These are phyloP conservation scores for Lochmaea capreae DNA, from an alignment of 2,888 invertebrate genomes.

Conservation along the genomic window DNA sequence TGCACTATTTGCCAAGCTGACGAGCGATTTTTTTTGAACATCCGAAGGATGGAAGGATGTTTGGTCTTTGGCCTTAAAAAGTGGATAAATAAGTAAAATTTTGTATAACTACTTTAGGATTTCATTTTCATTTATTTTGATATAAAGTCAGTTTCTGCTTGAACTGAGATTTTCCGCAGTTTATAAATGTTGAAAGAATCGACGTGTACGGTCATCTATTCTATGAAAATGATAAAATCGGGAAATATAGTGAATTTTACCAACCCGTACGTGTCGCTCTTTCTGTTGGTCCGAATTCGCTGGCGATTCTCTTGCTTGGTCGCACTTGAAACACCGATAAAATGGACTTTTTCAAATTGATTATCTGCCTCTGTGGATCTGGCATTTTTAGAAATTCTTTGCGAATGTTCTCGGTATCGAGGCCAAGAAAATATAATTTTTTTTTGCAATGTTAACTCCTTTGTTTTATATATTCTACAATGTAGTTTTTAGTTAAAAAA, in stretches of 20 bases:
- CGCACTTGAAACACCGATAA: conserved; percentile 28
- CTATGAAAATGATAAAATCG: conserved; percentile 16
- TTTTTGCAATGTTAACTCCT: not conserved
- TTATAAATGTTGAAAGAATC: not conserved
- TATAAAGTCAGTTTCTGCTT: too few relatives aligned
- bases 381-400: conserved; percentile 15
- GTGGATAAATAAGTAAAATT: too few relatives aligned
- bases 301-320: conserved; percentile 19
- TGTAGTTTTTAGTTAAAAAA: too few relatives aligned
- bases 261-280: conserved; percentile 24
- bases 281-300: conserved; percentile 24
- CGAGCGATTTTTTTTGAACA: too few relatives aligned
- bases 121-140: too few relatives aligned
- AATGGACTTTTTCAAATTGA: conserved; percentile 32
- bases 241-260: conserved; percentile 18
- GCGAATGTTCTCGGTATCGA: conserved; percentile 3
- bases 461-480: not conserved
- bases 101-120: too few relatives aligned
- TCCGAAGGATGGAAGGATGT: too few relatives aligned
- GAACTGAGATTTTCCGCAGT: too few relatives aligned
- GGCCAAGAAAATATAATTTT: not conserved
- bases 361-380: conserved; percentile 16
- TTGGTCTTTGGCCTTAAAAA: too few relatives aligned
- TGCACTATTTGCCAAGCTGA: too few relatives aligned
- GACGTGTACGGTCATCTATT: conserved; percentile 13